Evolutionary conservation across 2,888 invertebrate genomes (phyloP), one percentile per base, ranked within the genome.

Genomic region (Sacculina carcini): DNA sequence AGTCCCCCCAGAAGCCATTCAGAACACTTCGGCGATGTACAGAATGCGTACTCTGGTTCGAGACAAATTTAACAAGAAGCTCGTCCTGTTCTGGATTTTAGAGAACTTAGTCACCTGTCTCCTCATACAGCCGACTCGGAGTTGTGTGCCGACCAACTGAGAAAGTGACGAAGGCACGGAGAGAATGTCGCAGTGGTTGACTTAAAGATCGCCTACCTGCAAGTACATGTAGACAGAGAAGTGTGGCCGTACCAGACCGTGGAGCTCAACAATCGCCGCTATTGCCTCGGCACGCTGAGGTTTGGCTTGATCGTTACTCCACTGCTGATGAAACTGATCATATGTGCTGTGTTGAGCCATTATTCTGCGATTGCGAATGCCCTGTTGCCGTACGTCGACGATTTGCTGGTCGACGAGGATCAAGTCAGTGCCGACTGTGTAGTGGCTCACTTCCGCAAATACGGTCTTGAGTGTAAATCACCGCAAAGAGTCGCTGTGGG

Each of bases 331-430:
- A 52, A 50, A 21, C 38, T 38, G 12, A 38, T 47, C 23, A 21
- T 51, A 1, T 12, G 1, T 3, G 26, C 21, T 0, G 24, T 52
- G 24, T 39, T 50, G 34, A 16, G 38, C 1, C 47, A 44, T 14
- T 40, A 50, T 23, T 26, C 29, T 1, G 24, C 7, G 14, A n/a
- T 50, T 4, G 14, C 23, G 23, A 6, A 29, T 9, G 51, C 28
- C 16, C 47, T 48, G 9, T 40, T 29, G 12, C 34, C 53, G 5
- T 48, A 51, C 50, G 44, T 51, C 5, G 48, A 53, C n/a, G 40
- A 50, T 31, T 29, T 53, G 19, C 24, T 51, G 6, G 53, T 53
- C 12, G 42, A n/a, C n/a, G n/a, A n/a, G n/a, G n/a, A n/a, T n/a
- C n/a, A n/a, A n/a, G n/a, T n/a, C n/a, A n/a, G n/a, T n/a, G n/a